Percentiles rank a stretch among this genome's conserved stretches.
Evolutionary conservation across 2,113 vertebrate species (phyloP).

Genomic region (Eolophus roseicapilla): DNA sequence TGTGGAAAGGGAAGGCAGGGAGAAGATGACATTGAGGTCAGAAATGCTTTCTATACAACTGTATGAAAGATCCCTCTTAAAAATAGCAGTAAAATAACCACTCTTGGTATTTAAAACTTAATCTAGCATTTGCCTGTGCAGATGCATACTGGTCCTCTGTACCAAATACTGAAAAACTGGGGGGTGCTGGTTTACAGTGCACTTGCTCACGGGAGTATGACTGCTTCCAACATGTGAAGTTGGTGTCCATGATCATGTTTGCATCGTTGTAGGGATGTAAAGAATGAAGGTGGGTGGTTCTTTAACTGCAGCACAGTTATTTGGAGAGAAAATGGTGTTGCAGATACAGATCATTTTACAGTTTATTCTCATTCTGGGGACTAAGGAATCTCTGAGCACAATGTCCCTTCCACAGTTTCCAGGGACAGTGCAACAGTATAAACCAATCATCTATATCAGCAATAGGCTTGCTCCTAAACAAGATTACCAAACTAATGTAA

Average conservation of each 20-base stretch:
- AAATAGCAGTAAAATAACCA: not conserved
- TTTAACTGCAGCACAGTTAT: not conserved
- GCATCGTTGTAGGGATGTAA: not conserved
- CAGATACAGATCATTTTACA: not conserved
- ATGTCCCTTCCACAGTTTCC: not conserved
- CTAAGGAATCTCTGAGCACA: not conserved
- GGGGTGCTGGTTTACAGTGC: not conserved
- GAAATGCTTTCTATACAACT: not conserved
- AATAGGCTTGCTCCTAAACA: not conserved
- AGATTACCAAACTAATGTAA: not conserved
- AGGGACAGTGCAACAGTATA: not conserved
- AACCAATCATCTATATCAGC: not conserved
- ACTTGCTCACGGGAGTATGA: not conserved
- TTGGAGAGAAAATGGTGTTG: not conserved
- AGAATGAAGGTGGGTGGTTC: not conserved
- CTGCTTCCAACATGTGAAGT: not conserved
- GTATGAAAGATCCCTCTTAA: not conserved
- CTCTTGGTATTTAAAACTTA: not conserved
- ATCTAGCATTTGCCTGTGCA: not conserved
- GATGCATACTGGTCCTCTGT: not conserved
- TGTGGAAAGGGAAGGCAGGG: not conserved
- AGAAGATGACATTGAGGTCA: not conserved
- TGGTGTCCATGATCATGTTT: not conserved
- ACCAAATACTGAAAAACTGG: not conserved
- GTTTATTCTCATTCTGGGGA: not conserved